Evolutionary conservation across 2,888 invertebrate genomes (phyloP).

Genomic region (Aricia artaxerxes): DNA sequence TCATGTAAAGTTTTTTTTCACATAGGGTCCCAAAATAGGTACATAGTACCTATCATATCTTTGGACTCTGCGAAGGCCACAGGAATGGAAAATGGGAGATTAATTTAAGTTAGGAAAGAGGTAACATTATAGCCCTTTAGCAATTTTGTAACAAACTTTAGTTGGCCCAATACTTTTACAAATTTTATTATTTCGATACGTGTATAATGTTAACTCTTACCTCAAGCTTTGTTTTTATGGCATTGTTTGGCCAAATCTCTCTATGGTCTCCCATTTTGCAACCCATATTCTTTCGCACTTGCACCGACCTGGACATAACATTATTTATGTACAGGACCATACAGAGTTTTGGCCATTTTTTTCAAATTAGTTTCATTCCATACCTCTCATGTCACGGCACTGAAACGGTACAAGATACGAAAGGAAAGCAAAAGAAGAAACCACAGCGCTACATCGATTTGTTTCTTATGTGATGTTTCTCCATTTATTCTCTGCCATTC

Average conservation of each 20-base stretch:
- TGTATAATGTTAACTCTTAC: constrained; percentile 19
- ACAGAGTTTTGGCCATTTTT: constrained; percentile 76
- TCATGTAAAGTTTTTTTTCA: too few species aligned
- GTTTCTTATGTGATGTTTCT: neutral
- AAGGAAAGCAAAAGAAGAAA: neutral
- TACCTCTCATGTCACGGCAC: neutral
- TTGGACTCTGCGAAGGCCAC: neutral
- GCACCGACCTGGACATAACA: constrained; percentile 26
- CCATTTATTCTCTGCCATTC: neutral
- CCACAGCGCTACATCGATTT: neutral
- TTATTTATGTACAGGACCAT: constrained; percentile 49
- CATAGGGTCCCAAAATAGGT: too few species aligned
- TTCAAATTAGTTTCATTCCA: constrained; percentile 35
- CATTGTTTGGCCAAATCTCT: constrained; percentile 75
- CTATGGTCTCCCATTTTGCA: constrained; percentile 54
- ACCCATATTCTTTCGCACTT: constrained; percentile 31
- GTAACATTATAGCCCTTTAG: constrained; percentile 53
- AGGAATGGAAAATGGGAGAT: constrained; percentile 23
- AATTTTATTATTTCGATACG: neutral
- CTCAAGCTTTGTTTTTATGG: constrained; percentile 56
- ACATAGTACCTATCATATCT: too few species aligned
- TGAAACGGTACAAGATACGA: neutral
- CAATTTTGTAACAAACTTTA: neutral
- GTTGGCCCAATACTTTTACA: neutral
- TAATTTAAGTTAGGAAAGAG: constrained; percentile 45